Evolutionary conservation across 35 echinoderm and acorn worm genomes (phyloP), one percentile per base, ranked within the genome.

Genomic region (Lytechinus variegatus): DNA sequence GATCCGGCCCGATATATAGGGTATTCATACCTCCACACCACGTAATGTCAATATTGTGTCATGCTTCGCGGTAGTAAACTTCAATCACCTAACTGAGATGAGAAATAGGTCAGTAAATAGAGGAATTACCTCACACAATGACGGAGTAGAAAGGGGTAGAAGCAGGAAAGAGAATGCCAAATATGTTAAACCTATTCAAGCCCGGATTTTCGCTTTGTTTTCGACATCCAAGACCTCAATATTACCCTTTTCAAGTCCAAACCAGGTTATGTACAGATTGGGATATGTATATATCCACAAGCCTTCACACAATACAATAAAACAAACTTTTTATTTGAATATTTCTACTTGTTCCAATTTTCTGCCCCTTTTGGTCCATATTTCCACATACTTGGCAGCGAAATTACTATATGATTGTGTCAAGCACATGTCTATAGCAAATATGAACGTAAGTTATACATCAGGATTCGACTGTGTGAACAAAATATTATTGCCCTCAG

Each of bases 11-110:
- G 88, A 90, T 90, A 90, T 90, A 90, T 90, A 90, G 28, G 88
- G 88, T 90, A 90, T 90, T 54, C 88, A 54, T 90, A 90, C 52
- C 88, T 90, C 16, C 88, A 14, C 88, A 90, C 16, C 29, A 54
- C 88, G 88, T 52, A 90, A 90, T 52, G 88, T 90, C 88, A 90
- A 90, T 90, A 90, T 90, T 90, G 88, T 90, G 88, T 52, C 88
- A 90, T 33, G 88, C 29, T 14, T 54, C 52, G 88, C 2, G 28
- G 88, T 90, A 19, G 88, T 90, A 90, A 52, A 54, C 88, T 90
- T 90, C 88, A 90, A 90, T 90, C 88, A 52, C 52, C 88, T 52
- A 52, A 0, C 10, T 54, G 28, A 90, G 52, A 27, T 24, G n/a
- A 90, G 52, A 90, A 52, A 54, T 90, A 90, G 88, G 88, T 90